phyloP scores from a whole-genome alignment of 1,140 invertebrate species.

The Antheraea mylitta region DNA sequence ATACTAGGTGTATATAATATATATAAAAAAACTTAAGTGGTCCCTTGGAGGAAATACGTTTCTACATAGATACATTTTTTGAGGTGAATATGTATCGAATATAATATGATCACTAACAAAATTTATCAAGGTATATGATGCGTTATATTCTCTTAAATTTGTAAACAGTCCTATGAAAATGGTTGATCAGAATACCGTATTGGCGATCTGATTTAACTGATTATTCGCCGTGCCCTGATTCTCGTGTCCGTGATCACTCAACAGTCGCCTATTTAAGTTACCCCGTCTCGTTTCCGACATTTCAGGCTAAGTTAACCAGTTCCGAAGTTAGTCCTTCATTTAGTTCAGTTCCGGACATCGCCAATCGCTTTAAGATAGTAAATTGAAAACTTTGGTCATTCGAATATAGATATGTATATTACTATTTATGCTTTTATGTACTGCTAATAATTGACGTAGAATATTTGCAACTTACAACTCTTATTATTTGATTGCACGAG shows the following conservation, averaged over 20 bases:
- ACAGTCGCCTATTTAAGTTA: slow-evolving; percentile 28
- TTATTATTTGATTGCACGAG: too few species aligned
- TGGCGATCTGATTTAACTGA: background rate
- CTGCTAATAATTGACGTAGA: too few species aligned
- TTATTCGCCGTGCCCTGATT: background rate
- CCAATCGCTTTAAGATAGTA: slow-evolving; percentile 21
- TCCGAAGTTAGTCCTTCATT: slow-evolving; percentile 40
- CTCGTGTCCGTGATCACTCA: slow-evolving; percentile 12
- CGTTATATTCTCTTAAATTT: too few species aligned
- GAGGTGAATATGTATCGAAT: too few species aligned
- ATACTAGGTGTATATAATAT: too few species aligned
- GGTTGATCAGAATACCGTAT: background rate
- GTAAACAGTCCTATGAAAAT: too few species aligned
- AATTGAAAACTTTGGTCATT: slow-evolving; percentile 22
- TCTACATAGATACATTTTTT: too few species aligned
- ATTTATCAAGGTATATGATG: too few species aligned
- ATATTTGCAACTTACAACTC: too few species aligned
- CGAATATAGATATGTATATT: slow-evolving; percentile 9
- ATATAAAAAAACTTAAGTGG: too few species aligned
- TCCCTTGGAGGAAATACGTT: too few species aligned
- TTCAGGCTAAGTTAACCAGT: slow-evolving; percentile 32
- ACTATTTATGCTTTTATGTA: background rate
- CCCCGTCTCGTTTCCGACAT: slow-evolving; percentile 25
- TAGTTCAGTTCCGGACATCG: slow-evolving; percentile 28
- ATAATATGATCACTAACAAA: too few species aligned